Evolutionary conservation across 1,140 invertebrate genomes (phyloP).

Genomic region (Dinothrombium tinctorium): DNA sequence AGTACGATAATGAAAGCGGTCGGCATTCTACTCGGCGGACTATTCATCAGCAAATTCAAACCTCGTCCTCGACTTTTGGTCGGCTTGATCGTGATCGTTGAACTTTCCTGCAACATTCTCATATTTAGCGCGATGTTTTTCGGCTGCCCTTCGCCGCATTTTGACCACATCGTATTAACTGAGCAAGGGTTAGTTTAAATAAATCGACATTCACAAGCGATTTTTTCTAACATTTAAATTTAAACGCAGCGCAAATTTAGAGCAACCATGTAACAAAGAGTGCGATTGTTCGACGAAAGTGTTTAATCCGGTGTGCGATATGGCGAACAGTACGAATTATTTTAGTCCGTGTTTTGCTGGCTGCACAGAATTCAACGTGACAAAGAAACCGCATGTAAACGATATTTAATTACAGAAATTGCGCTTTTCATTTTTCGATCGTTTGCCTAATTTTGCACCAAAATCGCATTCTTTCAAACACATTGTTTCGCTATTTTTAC

Average conservation of each 20-base stretch:
- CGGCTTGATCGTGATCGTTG: constrained; percentile 20
- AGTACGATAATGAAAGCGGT: constrained; percentile 41
- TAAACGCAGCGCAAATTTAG: background rate
- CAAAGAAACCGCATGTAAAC: background rate
- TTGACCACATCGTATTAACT: background rate
- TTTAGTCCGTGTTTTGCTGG: constrained; percentile 70
- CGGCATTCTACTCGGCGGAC: constrained; percentile 39
- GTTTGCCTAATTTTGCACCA: background rate
- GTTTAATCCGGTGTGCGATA: constrained; percentile 37
- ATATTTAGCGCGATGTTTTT: constrained; percentile 40
- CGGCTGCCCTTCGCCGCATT: constrained; percentile 28
- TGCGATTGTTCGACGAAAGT: constrained; percentile 15
- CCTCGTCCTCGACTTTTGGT: constrained; percentile 8
- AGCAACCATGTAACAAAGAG: constrained; percentile 17
- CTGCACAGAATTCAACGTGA: constrained; percentile 25
- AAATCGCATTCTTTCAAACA: background rate
- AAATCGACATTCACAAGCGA: background rate
- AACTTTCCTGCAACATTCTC: constrained; percentile 33
- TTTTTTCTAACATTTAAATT: background rate
- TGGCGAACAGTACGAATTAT: constrained; percentile 44
- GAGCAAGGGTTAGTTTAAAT: background rate
- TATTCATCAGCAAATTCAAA: constrained; percentile 25
- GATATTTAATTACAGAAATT: background rate
- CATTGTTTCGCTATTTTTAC: background rate
- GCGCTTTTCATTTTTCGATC: background rate